These are phyloP conservation scores for Lutraria lutraria DNA, from an alignment of 2,888 invertebrate species.

Conservation along the genomic window DNA sequence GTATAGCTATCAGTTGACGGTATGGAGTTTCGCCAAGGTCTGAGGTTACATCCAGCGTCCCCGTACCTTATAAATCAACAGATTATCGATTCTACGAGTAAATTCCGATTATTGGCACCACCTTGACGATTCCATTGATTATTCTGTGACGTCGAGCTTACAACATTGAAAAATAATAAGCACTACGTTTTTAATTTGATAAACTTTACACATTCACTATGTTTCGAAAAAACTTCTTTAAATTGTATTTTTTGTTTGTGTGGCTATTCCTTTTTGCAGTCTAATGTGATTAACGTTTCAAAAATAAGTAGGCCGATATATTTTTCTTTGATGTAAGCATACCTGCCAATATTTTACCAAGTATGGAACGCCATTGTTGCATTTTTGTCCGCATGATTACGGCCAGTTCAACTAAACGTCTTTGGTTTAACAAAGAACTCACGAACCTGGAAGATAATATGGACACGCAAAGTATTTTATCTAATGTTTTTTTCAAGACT, in stretches of 20 bases:
- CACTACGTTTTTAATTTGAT: not conserved
- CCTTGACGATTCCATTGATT: slow-evolving; percentile 48
- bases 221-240: not conserved
- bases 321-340: slow-evolving; percentile 11
- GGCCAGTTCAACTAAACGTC: too few relatives aligned
- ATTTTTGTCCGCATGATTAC: too few relatives aligned
- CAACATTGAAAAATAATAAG: slow-evolving; percentile 10
- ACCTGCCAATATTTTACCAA: not conserved
- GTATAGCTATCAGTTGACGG: not conserved
- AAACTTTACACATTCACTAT: not conserved
- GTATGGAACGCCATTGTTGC: slow-evolving; percentile 3
- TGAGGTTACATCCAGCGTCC: slow-evolving; percentile 20
- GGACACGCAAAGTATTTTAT: too few relatives aligned
- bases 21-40: slow-evolving; percentile 4
- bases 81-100: slow-evolving; percentile 20
- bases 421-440: too few relatives aligned
- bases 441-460: too few relatives aligned
- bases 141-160: slow-evolving; percentile 53
- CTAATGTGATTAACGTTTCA: too few relatives aligned
- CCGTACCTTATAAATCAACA: slow-evolving; percentile 28
- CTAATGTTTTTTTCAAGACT: too few relatives aligned
- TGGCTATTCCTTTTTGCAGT: not conserved
- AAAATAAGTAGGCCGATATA: not conserved
- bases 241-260: not conserved
- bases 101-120: slow-evolving; percentile 37